phyloP scores from a whole-genome alignment of 2,797 vertebrate genomes.

The Clamator glandarius region DNA sequence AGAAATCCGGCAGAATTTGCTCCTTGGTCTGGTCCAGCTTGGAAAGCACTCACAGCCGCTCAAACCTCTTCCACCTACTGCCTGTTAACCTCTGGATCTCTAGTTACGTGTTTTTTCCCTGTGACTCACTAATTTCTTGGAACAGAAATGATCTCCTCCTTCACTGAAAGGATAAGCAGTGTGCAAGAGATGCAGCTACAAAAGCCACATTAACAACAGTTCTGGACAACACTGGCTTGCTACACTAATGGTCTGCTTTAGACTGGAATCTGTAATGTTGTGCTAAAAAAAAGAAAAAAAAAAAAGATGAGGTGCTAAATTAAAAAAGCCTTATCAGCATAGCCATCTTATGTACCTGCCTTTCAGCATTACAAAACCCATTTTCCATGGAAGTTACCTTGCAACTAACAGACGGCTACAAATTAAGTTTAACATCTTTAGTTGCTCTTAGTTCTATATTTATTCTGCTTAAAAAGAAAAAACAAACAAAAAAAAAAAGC shows the following conservation, averaged over 20 bases:
- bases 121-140: background rate
- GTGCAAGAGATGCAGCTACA: background rate
- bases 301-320: background rate
- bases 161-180: background rate
- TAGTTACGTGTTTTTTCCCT: background rate
- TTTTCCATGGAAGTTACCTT: background rate
- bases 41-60: background rate
- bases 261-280: background rate
- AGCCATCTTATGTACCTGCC: background rate
- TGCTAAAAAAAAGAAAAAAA: background rate
- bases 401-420: conserved; percentile 1
- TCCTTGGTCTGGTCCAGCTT: background rate
- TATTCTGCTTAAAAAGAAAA: background rate
- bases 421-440: background rate
- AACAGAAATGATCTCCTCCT: background rate
- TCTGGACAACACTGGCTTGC: background rate
- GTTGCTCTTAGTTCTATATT: background rate
- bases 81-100: background rate
- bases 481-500: no score
- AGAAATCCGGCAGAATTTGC: background rate
- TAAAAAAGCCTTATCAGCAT: background rate
- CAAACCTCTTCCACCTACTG: background rate
- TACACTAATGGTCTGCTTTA: background rate
- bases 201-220: background rate
- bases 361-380: background rate